phyloP scores from a whole-genome alignment of 1,140 invertebrate genomes.

The Macrobrachium rosenbergii region DNA sequence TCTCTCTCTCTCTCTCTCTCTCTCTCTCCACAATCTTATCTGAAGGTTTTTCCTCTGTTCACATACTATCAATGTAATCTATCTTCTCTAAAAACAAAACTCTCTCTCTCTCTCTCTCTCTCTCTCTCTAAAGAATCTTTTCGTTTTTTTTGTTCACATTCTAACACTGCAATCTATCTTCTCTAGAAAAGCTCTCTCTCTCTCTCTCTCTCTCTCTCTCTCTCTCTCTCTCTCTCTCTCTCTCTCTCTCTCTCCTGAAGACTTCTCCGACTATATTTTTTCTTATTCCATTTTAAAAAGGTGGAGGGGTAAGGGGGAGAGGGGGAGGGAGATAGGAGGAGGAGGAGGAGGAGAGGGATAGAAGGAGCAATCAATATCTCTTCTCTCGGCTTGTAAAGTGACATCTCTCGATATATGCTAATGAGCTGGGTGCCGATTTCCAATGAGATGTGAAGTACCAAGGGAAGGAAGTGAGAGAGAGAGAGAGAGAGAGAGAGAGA shows the following conservation, averaged over 20 bases:
- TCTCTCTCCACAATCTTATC: not conserved
- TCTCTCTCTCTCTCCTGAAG: no score
- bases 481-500: conserved; percentile 32
- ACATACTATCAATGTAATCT: no score
- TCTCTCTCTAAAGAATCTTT: not conserved
- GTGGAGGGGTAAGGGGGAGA: not conserved
- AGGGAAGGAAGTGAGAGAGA: conserved; percentile 9
- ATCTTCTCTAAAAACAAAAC: no score
- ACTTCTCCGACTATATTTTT: no score
- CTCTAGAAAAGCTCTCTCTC: not conserved
- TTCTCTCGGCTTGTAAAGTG: conserved; percentile 37
- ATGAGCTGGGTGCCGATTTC: conserved; percentile 46
- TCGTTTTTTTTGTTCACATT: no score
- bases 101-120: not conserved
- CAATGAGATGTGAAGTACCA: conserved; percentile 51
- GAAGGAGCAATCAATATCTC: conserved; percentile 25
- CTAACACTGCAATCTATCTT: no score
- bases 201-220: not conserved
- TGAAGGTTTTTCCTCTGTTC: no score
- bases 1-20: not conserved
- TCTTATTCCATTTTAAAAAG: conserved; percentile 17
- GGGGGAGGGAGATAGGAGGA: not conserved
- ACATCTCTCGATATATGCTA: conserved; percentile 58
- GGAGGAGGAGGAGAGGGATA: not conserved
- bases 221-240: conserved; percentile 23